Evolutionary conservation across 2,113 vertebrate species (phyloP).

Genomic region (Psilopsiagon aymara): DNA sequence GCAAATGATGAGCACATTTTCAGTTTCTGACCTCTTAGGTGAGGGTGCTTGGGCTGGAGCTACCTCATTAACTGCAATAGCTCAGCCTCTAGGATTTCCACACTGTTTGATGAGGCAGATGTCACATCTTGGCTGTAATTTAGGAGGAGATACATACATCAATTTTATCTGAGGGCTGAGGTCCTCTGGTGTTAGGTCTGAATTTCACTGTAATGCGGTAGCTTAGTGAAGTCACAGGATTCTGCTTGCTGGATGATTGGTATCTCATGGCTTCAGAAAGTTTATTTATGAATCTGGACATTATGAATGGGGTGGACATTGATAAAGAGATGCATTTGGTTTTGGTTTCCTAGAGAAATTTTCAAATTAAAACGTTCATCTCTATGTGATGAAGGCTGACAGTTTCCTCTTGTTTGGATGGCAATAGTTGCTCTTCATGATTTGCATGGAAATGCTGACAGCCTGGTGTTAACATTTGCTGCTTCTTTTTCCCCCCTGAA

Average conservation of each 20-base stretch:
- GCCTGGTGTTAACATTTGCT: not conserved
- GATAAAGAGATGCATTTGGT: not conserved
- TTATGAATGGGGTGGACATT: not conserved
- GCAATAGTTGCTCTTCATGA: not conserved
- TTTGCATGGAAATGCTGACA: conserved; percentile 23
- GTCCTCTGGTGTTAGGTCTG: conserved; percentile 22
- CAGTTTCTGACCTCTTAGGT: conserved; percentile 51
- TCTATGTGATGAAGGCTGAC: conserved; percentile 13
- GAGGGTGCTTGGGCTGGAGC: conserved; percentile 13
- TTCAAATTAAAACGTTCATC: conserved; percentile 22
- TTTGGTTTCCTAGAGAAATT: not conserved
- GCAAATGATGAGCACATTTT: conserved; percentile 4
- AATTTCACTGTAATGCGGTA: conserved; percentile 12
- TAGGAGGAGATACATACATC: not conserved
- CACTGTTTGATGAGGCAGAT: conserved; percentile 22
- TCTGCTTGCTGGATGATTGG: not conserved
- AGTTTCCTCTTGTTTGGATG: conserved; percentile 4
- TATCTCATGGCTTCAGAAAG: not conserved
- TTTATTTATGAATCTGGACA: not conserved
- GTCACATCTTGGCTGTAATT: conserved; percentile 41
- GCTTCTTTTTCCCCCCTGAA: not conserved
- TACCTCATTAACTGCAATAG: conserved; percentile 66
- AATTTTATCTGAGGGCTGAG: not conserved
- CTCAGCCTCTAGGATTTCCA: conserved; percentile 43
- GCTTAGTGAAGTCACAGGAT: not conserved